Evolutionary conservation across 1,140 invertebrate genomes (phyloP).

Genomic region (Helicorthomorpha holstii): DNA sequence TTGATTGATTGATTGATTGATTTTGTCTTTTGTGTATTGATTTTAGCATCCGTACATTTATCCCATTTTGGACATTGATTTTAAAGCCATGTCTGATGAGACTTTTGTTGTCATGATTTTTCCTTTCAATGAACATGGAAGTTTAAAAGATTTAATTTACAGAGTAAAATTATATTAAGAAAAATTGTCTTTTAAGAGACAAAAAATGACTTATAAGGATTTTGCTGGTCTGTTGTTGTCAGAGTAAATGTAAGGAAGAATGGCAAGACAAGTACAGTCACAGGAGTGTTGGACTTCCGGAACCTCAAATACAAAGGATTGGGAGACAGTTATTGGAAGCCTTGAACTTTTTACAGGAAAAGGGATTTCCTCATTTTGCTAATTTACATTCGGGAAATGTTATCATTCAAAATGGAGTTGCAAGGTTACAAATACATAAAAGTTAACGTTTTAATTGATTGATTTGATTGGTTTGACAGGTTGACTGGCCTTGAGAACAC

Average conservation of each 20-base stretch:
- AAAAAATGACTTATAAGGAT: background rate
- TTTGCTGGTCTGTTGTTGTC: constrained; percentile 7
- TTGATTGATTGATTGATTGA: background rate
- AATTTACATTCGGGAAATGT: constrained; percentile 82
- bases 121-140: constrained; percentile 63
- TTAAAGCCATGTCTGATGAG: constrained; percentile 24
- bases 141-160: constrained; percentile 74
- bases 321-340: constrained; percentile 76
- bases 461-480: constrained; percentile 22
- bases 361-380: constrained; percentile 66
- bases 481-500: constrained; percentile 69
- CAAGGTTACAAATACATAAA: constrained; percentile 26
- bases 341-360: constrained; percentile 64
- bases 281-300: constrained; percentile 43
- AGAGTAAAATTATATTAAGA: constrained; percentile 35
- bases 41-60: constrained; percentile 70
- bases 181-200: too few species aligned
- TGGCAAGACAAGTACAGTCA: constrained; percentile 50
- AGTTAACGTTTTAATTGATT: background rate
- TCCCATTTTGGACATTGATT: constrained; percentile 65
- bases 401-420: constrained; percentile 75
- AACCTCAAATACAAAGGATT: constrained; percentile 62
- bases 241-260: constrained; percentile 46
- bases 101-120: constrained; percentile 47
- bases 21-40: background rate